These are phyloP conservation scores for Amblyjoppa proteus DNA, from an alignment of 2,888 invertebrate genomes.

Conservation along the genomic window DNA sequence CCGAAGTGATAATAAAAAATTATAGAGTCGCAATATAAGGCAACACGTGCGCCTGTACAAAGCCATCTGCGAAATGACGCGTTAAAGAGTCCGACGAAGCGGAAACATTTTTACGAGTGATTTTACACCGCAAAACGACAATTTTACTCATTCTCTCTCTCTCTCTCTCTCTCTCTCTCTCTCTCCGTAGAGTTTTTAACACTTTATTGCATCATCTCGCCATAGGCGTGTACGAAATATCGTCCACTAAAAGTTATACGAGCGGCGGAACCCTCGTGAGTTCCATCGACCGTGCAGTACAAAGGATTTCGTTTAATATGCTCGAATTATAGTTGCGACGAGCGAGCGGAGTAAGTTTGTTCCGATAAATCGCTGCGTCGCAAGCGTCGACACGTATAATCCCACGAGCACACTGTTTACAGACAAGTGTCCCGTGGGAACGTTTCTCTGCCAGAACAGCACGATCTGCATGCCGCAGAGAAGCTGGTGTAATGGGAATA, in stretches of 20 bases:
- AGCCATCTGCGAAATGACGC: constrained; percentile 60
- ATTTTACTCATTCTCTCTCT: constrained; percentile 1
- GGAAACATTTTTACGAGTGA: constrained; percentile 41
- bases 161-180: constrained; percentile 2
- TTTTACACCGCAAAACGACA: constrained; percentile 27
- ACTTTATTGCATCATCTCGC: background rate
- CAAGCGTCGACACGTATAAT: constrained; percentile 16
- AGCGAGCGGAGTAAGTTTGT: constrained; percentile 3
- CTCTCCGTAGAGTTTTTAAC: constrained; percentile 1
- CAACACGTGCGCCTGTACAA: constrained; percentile 50
- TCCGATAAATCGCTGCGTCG: constrained; percentile 43
- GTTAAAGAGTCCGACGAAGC: constrained; percentile 40
- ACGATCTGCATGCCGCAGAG: constrained; percentile 86
- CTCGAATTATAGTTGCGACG: too few relatives aligned
- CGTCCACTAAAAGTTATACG: background rate
- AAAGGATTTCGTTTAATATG: too few relatives aligned
- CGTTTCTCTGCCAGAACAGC: constrained; percentile 86
- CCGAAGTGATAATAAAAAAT: constrained; percentile 22
- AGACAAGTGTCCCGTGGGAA: constrained; percentile 87
- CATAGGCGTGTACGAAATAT: background rate
- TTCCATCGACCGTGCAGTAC: too few relatives aligned
- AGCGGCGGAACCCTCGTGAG: background rate
- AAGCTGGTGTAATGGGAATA: constrained; percentile 86
- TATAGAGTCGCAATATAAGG: constrained; percentile 44
- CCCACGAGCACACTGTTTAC: constrained; percentile 63